Percentiles rank a stretch among this genome's conserved stretches.
These are phyloP conservation scores for Osmerus mordax DNA, from an alignment of 2,113 vertebrate genomes.

Conservation along the genomic window DNA sequence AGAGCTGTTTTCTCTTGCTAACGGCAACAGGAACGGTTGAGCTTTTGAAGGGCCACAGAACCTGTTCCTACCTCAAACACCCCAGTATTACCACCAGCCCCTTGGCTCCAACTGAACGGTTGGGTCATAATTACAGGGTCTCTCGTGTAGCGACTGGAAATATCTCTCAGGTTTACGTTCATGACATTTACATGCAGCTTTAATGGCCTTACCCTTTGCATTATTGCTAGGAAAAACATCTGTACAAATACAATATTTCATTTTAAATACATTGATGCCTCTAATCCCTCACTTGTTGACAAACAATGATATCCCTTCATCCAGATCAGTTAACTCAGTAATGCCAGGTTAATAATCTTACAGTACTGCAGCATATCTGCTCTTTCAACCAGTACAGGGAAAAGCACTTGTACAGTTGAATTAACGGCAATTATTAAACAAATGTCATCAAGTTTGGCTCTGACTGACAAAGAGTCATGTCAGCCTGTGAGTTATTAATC, in stretches of 20 bases:
- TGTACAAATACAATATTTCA: too few relatives aligned
- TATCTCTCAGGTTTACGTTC: too few relatives aligned
- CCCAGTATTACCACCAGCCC: neutral
- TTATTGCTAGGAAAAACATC: too few relatives aligned
- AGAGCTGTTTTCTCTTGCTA: neutral
- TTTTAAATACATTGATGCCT: too few relatives aligned
- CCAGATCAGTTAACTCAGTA: too few relatives aligned
- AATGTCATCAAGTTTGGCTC: conserved; percentile 15
- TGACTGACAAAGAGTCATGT: conserved; percentile 63
- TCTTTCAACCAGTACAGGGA: conserved; percentile 7
- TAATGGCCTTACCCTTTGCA: too few relatives aligned
- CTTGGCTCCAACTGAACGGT: neutral
- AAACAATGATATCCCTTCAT: too few relatives aligned
- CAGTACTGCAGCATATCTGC: conserved; percentile 3
- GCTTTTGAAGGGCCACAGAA: neutral
- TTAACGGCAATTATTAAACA: conserved; percentile 16
- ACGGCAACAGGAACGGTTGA: neutral
- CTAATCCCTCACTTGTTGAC: too few relatives aligned
- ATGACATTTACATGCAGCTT: too few relatives aligned
- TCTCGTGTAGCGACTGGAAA: neutral
- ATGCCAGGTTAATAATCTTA: too few relatives aligned
- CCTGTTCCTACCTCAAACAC: neutral
- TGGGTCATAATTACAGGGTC: neutral
- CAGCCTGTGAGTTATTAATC: conserved; percentile 78
- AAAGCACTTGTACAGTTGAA: conserved; percentile 15